Conservation (phyloP, 2,888 invertebrate genomes). For the Macrophya alboannulata region DNA sequence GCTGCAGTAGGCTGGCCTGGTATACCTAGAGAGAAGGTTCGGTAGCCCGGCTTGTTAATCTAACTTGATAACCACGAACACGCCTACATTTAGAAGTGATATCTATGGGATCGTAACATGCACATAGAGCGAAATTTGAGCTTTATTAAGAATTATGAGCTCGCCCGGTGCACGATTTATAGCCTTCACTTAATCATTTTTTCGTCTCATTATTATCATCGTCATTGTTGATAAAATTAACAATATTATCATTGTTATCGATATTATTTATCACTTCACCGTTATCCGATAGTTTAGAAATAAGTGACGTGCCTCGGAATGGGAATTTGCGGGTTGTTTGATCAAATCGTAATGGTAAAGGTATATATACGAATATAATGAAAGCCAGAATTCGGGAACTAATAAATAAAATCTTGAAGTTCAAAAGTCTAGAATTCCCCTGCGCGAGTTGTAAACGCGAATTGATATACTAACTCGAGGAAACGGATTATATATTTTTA, state of each 20-base stretch:
- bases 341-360: no score
- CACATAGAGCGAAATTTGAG: conserved; percentile 51
- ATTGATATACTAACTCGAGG: background rate
- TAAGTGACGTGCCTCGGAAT: no score
- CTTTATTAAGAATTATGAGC: conserved; percentile 18
- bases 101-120: conserved; percentile 56
- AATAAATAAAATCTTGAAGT: background rate
- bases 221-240: no score
- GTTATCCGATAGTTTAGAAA: no score
- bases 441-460: background rate
- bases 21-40: conserved; percentile 7
- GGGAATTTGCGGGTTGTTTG: no score
- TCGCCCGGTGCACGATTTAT: background rate
- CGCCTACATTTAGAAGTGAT: conserved; percentile 55
- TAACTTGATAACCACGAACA: conserved; percentile 57
- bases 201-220: background rate
- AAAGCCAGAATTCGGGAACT: no score
- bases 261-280: no score
- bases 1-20: no score
- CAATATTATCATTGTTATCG: no score
- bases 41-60: conserved; percentile 55
- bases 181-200: background rate
- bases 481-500: conserved; percentile 37
- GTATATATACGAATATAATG: no score
- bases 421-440: background rate